A percentile compares a stretch with the other conserved stretches of the same genome.
Conservation (phyloP, 2,888 invertebrate genomes). For the Empis stercorea region DNA sequence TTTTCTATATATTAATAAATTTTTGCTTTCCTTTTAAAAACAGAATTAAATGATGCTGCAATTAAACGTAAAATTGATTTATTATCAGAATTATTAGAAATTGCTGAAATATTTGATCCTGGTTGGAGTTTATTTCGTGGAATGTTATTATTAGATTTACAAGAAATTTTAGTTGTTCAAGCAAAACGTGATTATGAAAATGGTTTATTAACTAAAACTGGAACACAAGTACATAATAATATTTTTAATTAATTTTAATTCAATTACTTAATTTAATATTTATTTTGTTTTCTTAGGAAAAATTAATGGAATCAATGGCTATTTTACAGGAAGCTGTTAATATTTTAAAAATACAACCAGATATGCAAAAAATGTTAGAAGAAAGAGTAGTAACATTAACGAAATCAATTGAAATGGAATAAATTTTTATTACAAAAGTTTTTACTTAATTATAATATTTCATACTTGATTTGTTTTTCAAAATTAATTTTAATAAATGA, state of each 20-base stretch:
- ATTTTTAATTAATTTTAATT: not conserved
- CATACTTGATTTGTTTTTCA: too few species aligned
- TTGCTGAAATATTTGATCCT: constrained; percentile 51
- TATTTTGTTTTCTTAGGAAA: constrained; percentile 34
- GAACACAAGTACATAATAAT: constrained; percentile 38
- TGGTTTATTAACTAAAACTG: constrained; percentile 41
- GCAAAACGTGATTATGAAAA: constrained; percentile 42
- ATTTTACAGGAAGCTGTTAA: constrained; percentile 46
- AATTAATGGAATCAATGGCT: constrained; percentile 42
- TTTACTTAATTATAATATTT: too few species aligned
- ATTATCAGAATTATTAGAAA: constrained; percentile 51
- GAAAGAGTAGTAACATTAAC: constrained; percentile 38
- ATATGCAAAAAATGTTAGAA: constrained; percentile 41
- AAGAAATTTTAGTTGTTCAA: constrained; percentile 47
- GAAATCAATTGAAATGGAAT: constrained; percentile 22
- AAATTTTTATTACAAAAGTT: too few species aligned
- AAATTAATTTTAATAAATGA: too few species aligned
- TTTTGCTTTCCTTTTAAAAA: not conserved
- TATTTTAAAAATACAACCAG: constrained; percentile 47
- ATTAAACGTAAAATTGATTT: constrained; percentile 48
- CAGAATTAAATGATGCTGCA: constrained; percentile 44
- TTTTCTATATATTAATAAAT: not conserved
- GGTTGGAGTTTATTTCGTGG: constrained; percentile 52
- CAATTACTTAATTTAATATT: not conserved
- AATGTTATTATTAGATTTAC: constrained; percentile 49